These are phyloP conservation scores for Acleris emargana DNA, from an alignment of 2,888 invertebrate species.

Conservation along the genomic window DNA sequence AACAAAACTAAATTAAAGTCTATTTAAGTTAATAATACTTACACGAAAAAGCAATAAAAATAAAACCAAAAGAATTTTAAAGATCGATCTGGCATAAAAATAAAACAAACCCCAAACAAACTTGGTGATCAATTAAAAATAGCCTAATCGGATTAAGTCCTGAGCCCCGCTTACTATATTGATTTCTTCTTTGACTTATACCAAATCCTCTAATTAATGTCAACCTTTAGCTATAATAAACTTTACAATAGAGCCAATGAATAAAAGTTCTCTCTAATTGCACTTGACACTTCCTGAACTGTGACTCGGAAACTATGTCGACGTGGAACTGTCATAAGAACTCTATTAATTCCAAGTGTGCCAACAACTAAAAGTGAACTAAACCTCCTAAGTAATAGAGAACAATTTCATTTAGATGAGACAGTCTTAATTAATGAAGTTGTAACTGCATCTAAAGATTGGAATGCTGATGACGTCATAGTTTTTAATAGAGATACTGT, in stretches of 20 bases:
- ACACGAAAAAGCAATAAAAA: background rate
- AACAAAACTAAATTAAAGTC: too few species aligned
- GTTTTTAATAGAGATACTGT: slow-evolving; percentile 32
- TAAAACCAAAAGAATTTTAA: slow-evolving; percentile 4
- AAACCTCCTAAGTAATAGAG: background rate
- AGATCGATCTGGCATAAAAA: slow-evolving; percentile 1
- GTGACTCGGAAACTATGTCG: slow-evolving; percentile 47
- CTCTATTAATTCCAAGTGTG: slow-evolving; percentile 20
- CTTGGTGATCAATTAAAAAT: slow-evolving; percentile 30
- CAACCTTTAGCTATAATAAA: slow-evolving; percentile 8
- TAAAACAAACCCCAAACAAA: slow-evolving; percentile 23
- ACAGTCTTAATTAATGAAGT: slow-evolving; percentile 37
- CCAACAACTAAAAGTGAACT: slow-evolving; percentile 1
- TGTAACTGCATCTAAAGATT: slow-evolving; percentile 37
- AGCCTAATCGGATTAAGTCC: slow-evolving; percentile 32
- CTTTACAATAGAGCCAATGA: slow-evolving; percentile 18
- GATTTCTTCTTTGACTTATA: slow-evolving; percentile 21
- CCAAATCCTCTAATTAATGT: slow-evolving; percentile 13
- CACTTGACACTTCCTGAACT: slow-evolving; percentile 53
- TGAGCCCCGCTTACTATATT: slow-evolving; percentile 32
- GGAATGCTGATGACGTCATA: slow-evolving; percentile 34
- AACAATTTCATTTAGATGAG: background rate
- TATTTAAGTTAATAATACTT: background rate
- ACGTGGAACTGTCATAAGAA: slow-evolving; percentile 30
- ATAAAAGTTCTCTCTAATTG: slow-evolving; percentile 40